phyloP scores from a whole-genome alignment of 2,888 invertebrate species.

The Stenodema calcarata region DNA sequence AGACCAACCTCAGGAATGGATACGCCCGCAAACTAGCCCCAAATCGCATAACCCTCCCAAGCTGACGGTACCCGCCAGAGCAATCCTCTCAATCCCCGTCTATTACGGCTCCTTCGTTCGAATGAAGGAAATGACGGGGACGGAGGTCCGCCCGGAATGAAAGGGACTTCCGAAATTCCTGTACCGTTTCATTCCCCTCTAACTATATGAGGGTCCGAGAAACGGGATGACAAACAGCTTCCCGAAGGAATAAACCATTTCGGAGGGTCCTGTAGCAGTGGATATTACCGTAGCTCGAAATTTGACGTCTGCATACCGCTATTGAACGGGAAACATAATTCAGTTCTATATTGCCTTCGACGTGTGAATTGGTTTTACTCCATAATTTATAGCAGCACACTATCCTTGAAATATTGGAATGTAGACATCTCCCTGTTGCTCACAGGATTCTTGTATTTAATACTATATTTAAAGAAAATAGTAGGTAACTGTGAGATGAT shows the following conservation, averaged over 20 bases:
- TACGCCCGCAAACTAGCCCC: too few relatives aligned
- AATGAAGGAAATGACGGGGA: not conserved
- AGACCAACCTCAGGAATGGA: too few relatives aligned
- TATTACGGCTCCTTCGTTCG: not conserved
- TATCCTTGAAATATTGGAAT: too few relatives aligned
- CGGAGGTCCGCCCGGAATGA: not conserved
- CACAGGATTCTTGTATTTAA: too few relatives aligned
- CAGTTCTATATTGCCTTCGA: too few relatives aligned
- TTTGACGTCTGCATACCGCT: not conserved
- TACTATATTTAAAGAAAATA: too few relatives aligned
- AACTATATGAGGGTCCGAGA: not conserved
- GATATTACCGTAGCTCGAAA: not conserved
- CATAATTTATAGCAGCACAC: too few relatives aligned
- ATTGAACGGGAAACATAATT: not conserved
- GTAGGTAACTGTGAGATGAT: too few relatives aligned
- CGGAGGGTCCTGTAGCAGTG: not conserved
- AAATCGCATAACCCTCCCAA: too few relatives aligned
- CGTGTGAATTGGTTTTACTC: too few relatives aligned
- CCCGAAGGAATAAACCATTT: not conserved
- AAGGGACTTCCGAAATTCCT: not conserved
- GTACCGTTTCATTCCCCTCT: not conserved
- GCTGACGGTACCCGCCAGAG: not conserved
- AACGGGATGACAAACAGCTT: not conserved
- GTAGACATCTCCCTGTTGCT: too few relatives aligned
- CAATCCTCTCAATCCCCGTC: not conserved